Base-by-base conservation (phyloP, 2,888 invertebrate genomes). In the Ypsolopha scabrella region DNA sequence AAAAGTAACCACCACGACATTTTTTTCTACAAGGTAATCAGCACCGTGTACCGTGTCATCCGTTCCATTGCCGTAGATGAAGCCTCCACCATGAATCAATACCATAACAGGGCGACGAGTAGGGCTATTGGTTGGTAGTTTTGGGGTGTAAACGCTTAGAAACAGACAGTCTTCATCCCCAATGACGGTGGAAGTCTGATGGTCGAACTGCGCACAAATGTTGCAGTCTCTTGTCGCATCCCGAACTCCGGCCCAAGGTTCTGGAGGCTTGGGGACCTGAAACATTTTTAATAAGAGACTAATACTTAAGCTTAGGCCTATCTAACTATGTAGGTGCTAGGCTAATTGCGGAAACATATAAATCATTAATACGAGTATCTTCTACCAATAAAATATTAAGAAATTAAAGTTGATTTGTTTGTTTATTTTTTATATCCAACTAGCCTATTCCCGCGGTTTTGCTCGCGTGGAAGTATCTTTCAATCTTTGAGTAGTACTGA, bases 141-240 rank as follows among this genome's bases (percentile, higher is more conserved):
- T 78, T 1, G 91, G 90, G 13, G 90, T 88, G 63, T 90, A 92
- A 0, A 93, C 90, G 66, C 93, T 93, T 24, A 93, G 67, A 60
- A 89, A 91, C 6, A 93, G 77, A 56, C 93, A 93, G 64, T 90
- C 90, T 63, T 90, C 90, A 57, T 81, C 78, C 14, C 90, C 90
- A 45, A 87, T 73, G 14, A 88, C 60, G 8, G 55, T 74, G n/a
- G 82, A 77, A 61, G 89, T 72, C 61, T 87, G 72, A 67, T 76
- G 81, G 60, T 88, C 88, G 54, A 83, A 80, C 67, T 93, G 93
- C 0, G 90, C 88, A 66, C 93, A 93, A 24, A 73, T 72, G 33
- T 90, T 88, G 51, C 90, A 88, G 58, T 90, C 88, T 41, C 87
- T 81, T 0, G 90, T 88, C 0, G 91, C 92, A 71, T 92, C 90